Percentiles rank a stretch among this genome's conserved stretches.
phyloP scores from a whole-genome alignment of 2,888 invertebrate species.

The Melanostoma scalare region DNA sequence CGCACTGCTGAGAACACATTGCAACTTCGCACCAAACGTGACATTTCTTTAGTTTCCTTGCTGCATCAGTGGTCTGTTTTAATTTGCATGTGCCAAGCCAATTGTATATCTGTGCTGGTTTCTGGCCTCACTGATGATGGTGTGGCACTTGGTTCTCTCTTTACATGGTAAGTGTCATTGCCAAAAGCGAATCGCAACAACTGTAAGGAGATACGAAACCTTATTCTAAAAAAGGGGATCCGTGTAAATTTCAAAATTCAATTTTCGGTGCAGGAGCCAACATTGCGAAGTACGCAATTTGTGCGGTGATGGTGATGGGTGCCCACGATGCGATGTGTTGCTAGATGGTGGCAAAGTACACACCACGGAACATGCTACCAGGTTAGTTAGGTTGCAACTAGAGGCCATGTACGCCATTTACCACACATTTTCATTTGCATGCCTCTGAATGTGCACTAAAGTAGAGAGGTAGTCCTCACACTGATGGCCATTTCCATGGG shows the following conservation, averaged over 20 bases:
- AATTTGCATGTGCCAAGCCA: conserved; percentile 53
- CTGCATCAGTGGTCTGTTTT: conserved; percentile 19
- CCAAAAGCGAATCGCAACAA: conserved; percentile 23
- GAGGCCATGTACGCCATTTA: conserved; percentile 70
- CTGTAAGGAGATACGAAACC: background rate
- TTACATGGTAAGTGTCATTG: conserved; percentile 58
- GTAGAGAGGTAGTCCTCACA: conserved; percentile 1
- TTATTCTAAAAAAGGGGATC: conserved; percentile 37
- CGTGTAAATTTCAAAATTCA: conserved; percentile 70
- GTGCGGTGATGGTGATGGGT: conserved; percentile 42
- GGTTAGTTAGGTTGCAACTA: conserved; percentile 70
- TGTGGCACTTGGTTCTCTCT: conserved; percentile 12
- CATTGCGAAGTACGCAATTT: conserved; percentile 34
- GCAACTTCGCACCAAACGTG: conserved; percentile 68
- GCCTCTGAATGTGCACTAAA: conserved; percentile 6
- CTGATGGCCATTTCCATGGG: conserved; percentile 35
- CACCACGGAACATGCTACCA: conserved; percentile 70
- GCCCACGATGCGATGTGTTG: conserved; percentile 54
- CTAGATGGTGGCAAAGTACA: conserved; percentile 70
- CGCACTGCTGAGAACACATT: conserved; percentile 26
- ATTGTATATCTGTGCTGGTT: conserved; percentile 12
- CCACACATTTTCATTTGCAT: conserved; percentile 72
- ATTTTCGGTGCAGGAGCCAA: conserved; percentile 54
- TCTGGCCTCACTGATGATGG: background rate
- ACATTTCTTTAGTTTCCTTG: conserved; percentile 48